Evolutionary conservation across 1,140 invertebrate species (phyloP), one percentile per base, ranked within the genome.

Genomic region (Cydia strobilella): DNA sequence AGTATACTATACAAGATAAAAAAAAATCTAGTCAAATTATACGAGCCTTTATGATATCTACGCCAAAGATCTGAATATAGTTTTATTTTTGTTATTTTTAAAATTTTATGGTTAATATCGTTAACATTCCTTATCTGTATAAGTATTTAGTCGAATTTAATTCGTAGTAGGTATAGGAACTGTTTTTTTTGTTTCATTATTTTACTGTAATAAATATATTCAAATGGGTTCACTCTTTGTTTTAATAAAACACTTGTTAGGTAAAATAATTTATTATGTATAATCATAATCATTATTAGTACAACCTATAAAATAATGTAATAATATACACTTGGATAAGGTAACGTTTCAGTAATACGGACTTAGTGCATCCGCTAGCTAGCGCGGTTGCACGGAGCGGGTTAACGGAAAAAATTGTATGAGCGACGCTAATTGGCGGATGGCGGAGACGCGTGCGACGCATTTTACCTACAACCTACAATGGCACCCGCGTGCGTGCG

Each of bases 221-320:
- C 20, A n/a, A 59, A 59, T 12, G 54, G n/a, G 54, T n/a, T n/a
- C 20, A 59, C 1, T 7, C 1, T 7, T 23, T 23, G 9, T 59
- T 59, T 59, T 9, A 59, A 59, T 59, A 59, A 59, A 59, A 59
- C 9, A 23, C 54, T 27, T 35, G 15, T 18, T 42, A 39, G 65
- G 65, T 35, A 69, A 69, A 69, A 69, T 69, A 69, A 35, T 69
- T 42, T 69, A 69, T 73, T 73, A 13, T 73, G 20, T 31, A 72
- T 72, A 73, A 54, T 48, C 42, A 73, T 20, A 59, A 59, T 54
- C n/a, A 18, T 12, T 59, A 59, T 73, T 73, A 27, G 18, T 73
- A 73, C 72, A 69, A 69, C 42, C 25, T 51, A 48, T 73, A 51
- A 23, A 48, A 73, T 54, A 15, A 51, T 73, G n/a, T 51, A 23